Base-by-base conservation (phyloP, 1,140 invertebrate species). In the Panagrolaimus sp. region DNA sequence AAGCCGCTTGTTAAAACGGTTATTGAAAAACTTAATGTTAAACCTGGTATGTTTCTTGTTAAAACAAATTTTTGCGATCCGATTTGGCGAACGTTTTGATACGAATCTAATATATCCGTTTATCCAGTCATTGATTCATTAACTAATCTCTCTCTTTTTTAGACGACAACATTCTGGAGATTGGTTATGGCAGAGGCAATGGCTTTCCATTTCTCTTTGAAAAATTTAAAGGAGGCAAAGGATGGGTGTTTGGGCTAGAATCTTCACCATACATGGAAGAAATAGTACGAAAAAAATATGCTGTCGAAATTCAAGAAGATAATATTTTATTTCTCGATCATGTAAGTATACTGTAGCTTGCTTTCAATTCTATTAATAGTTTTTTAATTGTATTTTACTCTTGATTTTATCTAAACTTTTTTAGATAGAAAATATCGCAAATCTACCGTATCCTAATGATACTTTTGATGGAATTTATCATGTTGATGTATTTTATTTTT, bases 401-500 rank as follows among this genome's bases (percentile, higher is more conserved):
- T 9, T 9, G 1, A 53, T n/a, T 53, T 16, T 57, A 11, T 57
- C 9, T 2, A 53, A n/a, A 8, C 11, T 13, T 11, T 13, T 72
- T 75, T 20, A 75, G 72, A 20, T 63, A n/a, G 20, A 43, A 42
- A 45, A 57, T 20, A 69, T 75, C 2, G 51, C 25, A 13, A 27
- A 67, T 53, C 25, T 74, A 20, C 72, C 73, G 3, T 74, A 76
- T 27, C 69, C 74, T 1, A 75, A 44, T 31, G 42, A 70, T 20
- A 66, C 65, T 13, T 75, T 74, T 45, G 69, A 74, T 27, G 42
- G 42, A 0, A 61, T 74, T 31, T 74, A 61, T 68, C 73, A 74
- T 42, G 46, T 74, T n/a, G 73, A 74, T 47, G 68, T 75, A 16
- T 74, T 75, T 48, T 74, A 74, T 66, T 73, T 73, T 42, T 74